Evolutionary conservation across 1,140 invertebrate genomes (phyloP), one percentile per base, ranked within the genome.

Genomic region (Aphelinus atriplicis): DNA sequence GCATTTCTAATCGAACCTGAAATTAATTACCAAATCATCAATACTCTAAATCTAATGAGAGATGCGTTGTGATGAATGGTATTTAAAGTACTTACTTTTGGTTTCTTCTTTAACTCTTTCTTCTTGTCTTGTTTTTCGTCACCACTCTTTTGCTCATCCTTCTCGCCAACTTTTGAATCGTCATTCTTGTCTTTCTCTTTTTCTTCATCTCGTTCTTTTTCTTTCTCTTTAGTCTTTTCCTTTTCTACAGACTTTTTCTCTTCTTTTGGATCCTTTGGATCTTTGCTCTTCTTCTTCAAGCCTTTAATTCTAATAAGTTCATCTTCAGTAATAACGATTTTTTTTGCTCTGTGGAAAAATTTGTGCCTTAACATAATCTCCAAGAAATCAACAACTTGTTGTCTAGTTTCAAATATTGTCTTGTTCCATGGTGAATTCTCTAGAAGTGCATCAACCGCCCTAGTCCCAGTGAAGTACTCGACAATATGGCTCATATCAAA

Each of bases 391-490:
- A 94, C 92, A 69, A 93, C 93, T 75, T 95, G 93, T 81, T 93
- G 91, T 61, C 97, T 90, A 7, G 92, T 93, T 53, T 93, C 92
- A 85, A 99, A 99, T 47, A 95, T 84, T 0, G 94, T 91, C 77
- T 93, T 92, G 42, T 93, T 94, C 93, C 96, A 99, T 85, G 96
- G 95, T 0, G 98, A 99, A 45, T 80, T 83, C 57, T 96, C 93
- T 82, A 99, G 83, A 6, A 99, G 87, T 1, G 93, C 93, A 88
- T 99, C 97, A 1, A 99, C 92, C 2, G 97, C 97, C 86, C 97
- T 96, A 58, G 90, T 90, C 93, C 96, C 96, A 79, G 96, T 96
- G 80, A 99, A 99, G 89, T 98, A 98, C 86, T 98, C 95, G 0
- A 99, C 97, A 89, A 97, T 95, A 86, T 99, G 97, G 81, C 95